Conservation (phyloP, 1,140 invertebrate species). For the Hypsibius dujardini region DNA sequence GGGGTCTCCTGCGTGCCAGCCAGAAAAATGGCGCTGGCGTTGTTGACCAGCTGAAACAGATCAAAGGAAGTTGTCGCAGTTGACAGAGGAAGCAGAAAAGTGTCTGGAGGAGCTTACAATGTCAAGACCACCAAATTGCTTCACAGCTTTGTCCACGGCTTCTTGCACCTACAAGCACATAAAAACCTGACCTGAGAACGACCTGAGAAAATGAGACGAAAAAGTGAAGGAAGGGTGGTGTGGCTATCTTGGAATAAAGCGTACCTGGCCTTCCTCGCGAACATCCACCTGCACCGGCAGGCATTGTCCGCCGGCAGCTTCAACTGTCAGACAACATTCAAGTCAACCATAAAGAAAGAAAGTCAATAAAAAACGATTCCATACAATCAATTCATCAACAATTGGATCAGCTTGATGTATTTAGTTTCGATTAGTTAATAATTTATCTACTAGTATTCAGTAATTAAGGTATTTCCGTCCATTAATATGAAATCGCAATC, state of each 20-base stretch:
- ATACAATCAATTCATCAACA: background rate
- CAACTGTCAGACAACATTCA: constrained; percentile 39
- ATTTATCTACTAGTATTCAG: background rate
- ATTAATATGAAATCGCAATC: no score
- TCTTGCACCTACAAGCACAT: constrained; percentile 39
- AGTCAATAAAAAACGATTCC: no score
- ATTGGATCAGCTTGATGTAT: background rate
- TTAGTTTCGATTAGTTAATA: background rate
- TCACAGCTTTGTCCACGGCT: constrained; percentile 68
- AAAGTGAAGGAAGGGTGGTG: no score
- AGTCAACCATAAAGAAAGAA: no score
- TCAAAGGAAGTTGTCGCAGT: constrained; percentile 17
- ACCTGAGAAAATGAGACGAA: no score
- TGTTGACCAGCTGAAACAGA: constrained; percentile 55
- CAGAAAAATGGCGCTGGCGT: constrained; percentile 89
- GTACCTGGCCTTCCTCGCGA: constrained; percentile 53
- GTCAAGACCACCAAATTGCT: constrained; percentile 88
- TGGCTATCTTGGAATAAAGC: background rate
- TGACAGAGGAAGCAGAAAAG: no score
- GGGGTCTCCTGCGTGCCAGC: constrained; percentile 65
- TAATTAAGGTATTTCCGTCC: no score
- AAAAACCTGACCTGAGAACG: no score
- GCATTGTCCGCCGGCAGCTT: constrained; percentile 69
- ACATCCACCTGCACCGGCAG: constrained; percentile 86
- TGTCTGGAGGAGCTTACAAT: constrained; percentile 36